Base-by-base conservation (phyloP, 1,140 invertebrate species). In the Akabosia matsudoensis region DNA sequence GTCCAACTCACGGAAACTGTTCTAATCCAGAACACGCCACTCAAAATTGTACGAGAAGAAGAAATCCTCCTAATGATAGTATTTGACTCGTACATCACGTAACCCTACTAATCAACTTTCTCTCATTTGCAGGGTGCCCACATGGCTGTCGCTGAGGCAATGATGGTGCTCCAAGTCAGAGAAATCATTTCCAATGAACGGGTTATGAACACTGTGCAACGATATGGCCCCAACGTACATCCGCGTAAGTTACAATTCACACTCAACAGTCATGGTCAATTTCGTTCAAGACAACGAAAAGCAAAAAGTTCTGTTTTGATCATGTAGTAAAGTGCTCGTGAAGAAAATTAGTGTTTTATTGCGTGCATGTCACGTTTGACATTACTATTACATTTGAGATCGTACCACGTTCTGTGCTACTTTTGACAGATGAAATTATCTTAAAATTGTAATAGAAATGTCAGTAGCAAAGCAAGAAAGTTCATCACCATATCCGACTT, bases 121-220 rank as follows among this genome's bases (percentile, higher is more conserved):
- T 13, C 24, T 70, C n/a, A n/a, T 30, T 72, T 87, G 51, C 84
- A 98, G 97, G 92, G 90, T 85, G 94, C 95, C 80, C 97, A 99
- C 86, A 92, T 98, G 90, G 90, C 93, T 85, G 92, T 99, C 85
- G 97, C 98, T 86, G 96, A 99, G 88, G 93, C 94, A 80, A 88
- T 99, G 84, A 98, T 99, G 96, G 89, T 90, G 82, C 89, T 98
- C 78, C 97, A 97, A 87, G 92, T 95, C 79, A 92, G 93, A 83
- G 95, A 98, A 86, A 92, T 97, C 76, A 92, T 97, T 77, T 95
- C 93, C 24, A 88, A 92, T 45, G 96, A 98, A 81, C 88, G 93
- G 72, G 92, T 97, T 33, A 88, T 92, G 30, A 90, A 94, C 74
- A 94, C 96, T 70, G 92, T 97, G 73, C 88, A 90, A 82, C 87